Percentiles rank a stretch among this genome's conserved stretches.
Conservation (phyloP, 2,888 invertebrate species). For the Microctonus aethiopoides region DNA sequence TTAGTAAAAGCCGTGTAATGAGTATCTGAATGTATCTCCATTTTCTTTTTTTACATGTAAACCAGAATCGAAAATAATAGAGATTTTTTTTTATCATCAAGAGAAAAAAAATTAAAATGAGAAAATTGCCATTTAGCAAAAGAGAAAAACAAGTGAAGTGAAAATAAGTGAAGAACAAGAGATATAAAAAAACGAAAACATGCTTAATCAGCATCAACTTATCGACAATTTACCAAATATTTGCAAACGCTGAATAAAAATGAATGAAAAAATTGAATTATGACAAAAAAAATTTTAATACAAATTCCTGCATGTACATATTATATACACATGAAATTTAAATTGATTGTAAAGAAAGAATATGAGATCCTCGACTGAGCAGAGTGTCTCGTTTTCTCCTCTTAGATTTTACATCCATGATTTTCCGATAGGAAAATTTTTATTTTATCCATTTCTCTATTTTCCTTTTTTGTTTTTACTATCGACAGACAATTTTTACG, state of each 20-base stretch:
- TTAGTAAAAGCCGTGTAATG: neutral
- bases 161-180: neutral
- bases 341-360: neutral
- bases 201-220: slow-evolving; percentile 22
- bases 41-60: neutral
- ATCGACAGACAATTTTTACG: slow-evolving; percentile 22
- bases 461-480: neutral
- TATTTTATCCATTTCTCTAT: neutral
- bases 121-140: neutral
- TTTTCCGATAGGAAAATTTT: neutral
- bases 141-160: neutral
- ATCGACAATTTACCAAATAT: slow-evolving; percentile 2
- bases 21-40: slow-evolving; percentile 15
- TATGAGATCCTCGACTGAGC: neutral
- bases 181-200: slow-evolving; percentile 10
- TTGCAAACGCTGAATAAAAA: neutral
- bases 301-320: neutral
- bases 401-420: neutral
- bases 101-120: neutral
- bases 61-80: neutral
- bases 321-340: neutral
- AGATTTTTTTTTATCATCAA: slow-evolving; percentile 1
- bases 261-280: neutral
- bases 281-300: neutral
- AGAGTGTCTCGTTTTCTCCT: neutral